Percentiles rank a stretch among this genome's conserved stretches.
Evolutionary conservation across 2,113 vertebrate species (phyloP).

Genomic region (Cervus canadensis): DNA sequence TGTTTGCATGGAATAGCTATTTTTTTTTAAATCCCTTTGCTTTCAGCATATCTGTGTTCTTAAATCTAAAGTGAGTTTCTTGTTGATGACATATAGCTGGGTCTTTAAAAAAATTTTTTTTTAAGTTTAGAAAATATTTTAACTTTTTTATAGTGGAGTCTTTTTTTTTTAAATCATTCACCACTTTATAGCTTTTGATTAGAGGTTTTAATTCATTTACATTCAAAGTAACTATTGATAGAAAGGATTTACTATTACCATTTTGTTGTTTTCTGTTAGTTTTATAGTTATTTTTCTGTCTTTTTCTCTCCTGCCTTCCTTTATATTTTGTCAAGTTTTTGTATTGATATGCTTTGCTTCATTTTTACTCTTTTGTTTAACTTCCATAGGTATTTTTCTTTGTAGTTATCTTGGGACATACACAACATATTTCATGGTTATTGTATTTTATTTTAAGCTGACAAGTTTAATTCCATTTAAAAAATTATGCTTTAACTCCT

Average conservation of each 20-base stretch:
- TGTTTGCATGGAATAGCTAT: background rate
- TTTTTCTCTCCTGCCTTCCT: background rate
- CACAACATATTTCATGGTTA: background rate
- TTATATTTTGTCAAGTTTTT: background rate
- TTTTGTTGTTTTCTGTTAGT: background rate
- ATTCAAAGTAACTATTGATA: background rate
- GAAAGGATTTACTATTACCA: background rate
- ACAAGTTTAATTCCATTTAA: background rate
- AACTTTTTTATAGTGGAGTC: background rate
- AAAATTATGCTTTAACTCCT: background rate
- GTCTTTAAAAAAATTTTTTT: background rate
- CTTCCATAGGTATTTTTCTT: background rate
- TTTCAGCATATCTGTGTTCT: background rate
- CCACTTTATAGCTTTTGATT: background rate
- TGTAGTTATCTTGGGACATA: background rate
- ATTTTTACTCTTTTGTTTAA: background rate
- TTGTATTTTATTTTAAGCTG: background rate
- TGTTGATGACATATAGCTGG: background rate
- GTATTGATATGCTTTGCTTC: background rate
- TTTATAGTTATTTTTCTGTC: background rate
- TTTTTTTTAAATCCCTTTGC: background rate
- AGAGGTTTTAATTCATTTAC: background rate
- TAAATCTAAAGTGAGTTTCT: background rate
- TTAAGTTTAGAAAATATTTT: background rate
- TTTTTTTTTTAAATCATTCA: background rate